Evolutionary conservation across 2,797 vertebrate genomes (phyloP).

Genomic region (Ataeniobius toweri): DNA sequence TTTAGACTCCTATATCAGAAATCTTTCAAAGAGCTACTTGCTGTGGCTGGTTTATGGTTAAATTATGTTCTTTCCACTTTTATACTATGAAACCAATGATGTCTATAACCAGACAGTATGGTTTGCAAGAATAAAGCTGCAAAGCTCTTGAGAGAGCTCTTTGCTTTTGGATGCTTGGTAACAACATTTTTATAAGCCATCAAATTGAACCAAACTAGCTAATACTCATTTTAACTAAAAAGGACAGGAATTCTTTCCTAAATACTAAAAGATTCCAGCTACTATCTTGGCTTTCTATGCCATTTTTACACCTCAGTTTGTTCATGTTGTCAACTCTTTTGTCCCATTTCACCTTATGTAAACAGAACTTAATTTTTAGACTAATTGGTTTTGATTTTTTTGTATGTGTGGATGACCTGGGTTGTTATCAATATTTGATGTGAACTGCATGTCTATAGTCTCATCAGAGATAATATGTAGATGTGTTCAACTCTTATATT

Average conservation of each 20-base stretch:
- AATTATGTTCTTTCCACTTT: neutral
- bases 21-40: neutral
- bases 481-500: neutral
- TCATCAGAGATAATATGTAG: neutral
- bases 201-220: neutral
- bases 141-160: neutral
- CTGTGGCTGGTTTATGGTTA: neutral
- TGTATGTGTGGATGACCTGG: neutral
- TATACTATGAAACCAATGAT: neutral
- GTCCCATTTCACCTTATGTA: too few relatives aligned
- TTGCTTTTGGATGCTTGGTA: neutral
- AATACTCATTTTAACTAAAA: neutral
- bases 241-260: neutral
- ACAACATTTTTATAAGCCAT: neutral
- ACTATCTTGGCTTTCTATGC: neutral
- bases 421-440: neutral
- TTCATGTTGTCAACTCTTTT: too few relatives aligned
- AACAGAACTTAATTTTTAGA: too few relatives aligned
- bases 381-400: neutral
- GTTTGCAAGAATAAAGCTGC: neutral
- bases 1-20: neutral
- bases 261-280: neutral
- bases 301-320: too few relatives aligned
- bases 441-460: neutral
- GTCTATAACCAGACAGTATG: neutral